A percentile compares a stretch with the other conserved stretches of the same genome.
Evolutionary conservation across 1,140 invertebrate species (phyloP).

Genomic region (Ips typographus): DNA sequence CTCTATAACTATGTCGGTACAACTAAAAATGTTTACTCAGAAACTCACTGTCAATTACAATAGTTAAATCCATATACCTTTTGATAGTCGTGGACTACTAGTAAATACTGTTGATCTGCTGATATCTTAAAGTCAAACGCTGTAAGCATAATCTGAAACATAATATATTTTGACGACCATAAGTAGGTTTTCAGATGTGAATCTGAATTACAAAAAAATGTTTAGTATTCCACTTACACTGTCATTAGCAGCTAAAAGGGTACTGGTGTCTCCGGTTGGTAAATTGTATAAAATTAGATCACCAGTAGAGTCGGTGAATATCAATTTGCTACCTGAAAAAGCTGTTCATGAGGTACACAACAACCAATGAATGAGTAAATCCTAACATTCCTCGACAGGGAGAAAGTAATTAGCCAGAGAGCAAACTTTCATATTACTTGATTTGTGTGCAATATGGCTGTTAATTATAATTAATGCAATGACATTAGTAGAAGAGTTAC

Average conservation of each 20-base stretch:
- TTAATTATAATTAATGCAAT: no score
- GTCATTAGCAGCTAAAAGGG: constrained; percentile 33
- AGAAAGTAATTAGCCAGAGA: no score
- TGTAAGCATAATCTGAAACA: constrained; percentile 44
- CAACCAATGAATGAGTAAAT: no score
- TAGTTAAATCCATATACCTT: constrained; percentile 50
- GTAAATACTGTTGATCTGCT: constrained; percentile 55
- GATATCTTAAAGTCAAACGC: constrained; percentile 53
- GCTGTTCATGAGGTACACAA: background rate
- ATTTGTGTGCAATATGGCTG: no score
- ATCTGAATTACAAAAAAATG: background rate
- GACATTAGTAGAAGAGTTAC: no score
- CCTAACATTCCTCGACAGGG: no score
- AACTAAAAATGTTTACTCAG: constrained; percentile 53
- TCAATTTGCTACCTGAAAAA: constrained; percentile 37
- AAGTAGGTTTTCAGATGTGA: background rate
- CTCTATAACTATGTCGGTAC: constrained; percentile 60
- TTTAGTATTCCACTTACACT: constrained; percentile 29
- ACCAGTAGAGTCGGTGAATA: constrained; percentile 30
- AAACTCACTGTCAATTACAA: constrained; percentile 21
- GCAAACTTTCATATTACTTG: no score
- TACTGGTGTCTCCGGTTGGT: constrained; percentile 6
- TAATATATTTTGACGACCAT: constrained; percentile 14
- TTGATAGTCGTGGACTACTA: constrained; percentile 55
- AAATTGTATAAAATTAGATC: constrained; percentile 37